Evolutionary conservation across 2,113 vertebrate genomes (phyloP).

Genomic region (Dipodomys ordii): DNA sequence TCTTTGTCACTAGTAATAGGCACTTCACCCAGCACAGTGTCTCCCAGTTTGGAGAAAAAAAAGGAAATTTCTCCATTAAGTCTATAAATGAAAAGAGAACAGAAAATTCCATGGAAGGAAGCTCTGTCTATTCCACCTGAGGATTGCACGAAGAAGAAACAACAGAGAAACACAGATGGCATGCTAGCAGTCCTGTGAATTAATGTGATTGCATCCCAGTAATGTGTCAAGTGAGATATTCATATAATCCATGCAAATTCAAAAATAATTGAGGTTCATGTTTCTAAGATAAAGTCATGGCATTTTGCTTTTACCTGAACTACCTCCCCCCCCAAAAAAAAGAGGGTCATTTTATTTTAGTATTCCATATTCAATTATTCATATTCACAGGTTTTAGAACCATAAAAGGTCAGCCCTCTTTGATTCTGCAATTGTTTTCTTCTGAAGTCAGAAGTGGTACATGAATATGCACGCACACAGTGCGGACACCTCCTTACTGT

Average conservation of each 20-base stretch:
- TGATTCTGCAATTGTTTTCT: conserved; percentile 77
- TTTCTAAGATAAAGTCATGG: conserved; percentile 71
- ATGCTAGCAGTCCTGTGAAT: conserved; percentile 51
- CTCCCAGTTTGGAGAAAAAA: not conserved
- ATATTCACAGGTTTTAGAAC: conserved; percentile 73
- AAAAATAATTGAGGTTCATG: conserved; percentile 70
- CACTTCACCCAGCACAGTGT: not conserved
- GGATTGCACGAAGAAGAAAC: not conserved
- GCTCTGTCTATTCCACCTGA: not conserved
- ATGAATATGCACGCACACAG: conserved; percentile 94
- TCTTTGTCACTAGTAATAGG: not conserved
- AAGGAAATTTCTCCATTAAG: not conserved
- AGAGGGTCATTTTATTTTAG: conserved; percentile 68
- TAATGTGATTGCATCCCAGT: conserved; percentile 45
- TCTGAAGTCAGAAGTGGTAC: conserved; percentile 79
- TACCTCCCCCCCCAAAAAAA: not conserved
- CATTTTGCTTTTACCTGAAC: conserved; percentile 72
- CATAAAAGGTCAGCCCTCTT: conserved; percentile 87
- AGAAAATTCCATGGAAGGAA: not conserved
- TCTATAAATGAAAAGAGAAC: not conserved
- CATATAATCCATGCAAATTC: conserved; percentile 74
- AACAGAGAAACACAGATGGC: conserved; percentile 54
- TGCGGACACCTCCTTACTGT: conserved; percentile 84
- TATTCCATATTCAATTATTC: conserved; percentile 85
- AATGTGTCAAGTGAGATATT: conserved; percentile 61